phyloP scores from a whole-genome alignment of 1,140 invertebrate species.

The Anastrepha ludens region DNA sequence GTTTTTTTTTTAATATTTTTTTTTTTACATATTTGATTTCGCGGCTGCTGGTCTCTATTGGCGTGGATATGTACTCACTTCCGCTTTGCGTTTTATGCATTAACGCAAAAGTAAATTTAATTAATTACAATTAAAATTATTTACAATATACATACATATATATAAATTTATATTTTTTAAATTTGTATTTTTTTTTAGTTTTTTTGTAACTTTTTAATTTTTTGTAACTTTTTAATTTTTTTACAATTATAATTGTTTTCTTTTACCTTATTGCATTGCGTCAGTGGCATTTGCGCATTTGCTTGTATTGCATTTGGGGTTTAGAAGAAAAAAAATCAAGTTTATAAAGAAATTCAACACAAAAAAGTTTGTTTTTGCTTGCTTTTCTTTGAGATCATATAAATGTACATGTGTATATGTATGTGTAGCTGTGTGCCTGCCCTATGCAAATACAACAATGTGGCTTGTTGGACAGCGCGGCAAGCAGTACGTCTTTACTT shows the following conservation, averaged over 20 bases:
- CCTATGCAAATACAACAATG: constrained; percentile 5
- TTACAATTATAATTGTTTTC: constrained; percentile 3
- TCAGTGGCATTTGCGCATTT: constrained; percentile 23
- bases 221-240: constrained; percentile 37
- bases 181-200: constrained; percentile 59
- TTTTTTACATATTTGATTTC: constrained; percentile 45
- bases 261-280: constrained; percentile 41
- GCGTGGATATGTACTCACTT: constrained; percentile 27
- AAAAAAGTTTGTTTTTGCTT: constrained; percentile 68
- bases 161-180: constrained; percentile 54
- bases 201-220: constrained; percentile 53
- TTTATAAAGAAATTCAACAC: constrained; percentile 54
- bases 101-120: constrained; percentile 61
- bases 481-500: too few species aligned
- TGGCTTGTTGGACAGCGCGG: background rate
- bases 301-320: constrained; percentile 50
- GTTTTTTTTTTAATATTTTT: constrained; percentile 23
- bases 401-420: constrained; percentile 69
- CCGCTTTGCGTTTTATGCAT: background rate
- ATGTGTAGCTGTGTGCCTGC: constrained; percentile 55
- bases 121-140: constrained; percentile 59
- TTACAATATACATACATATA: constrained; percentile 54
- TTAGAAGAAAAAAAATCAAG: constrained; percentile 58
- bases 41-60: constrained; percentile 42
- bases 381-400: constrained; percentile 73